Percentiles rank a stretch among this genome's conserved stretches.
Evolutionary conservation across 1,140 invertebrate genomes (phyloP).

Genomic region (Paracyclopina nana): DNA sequence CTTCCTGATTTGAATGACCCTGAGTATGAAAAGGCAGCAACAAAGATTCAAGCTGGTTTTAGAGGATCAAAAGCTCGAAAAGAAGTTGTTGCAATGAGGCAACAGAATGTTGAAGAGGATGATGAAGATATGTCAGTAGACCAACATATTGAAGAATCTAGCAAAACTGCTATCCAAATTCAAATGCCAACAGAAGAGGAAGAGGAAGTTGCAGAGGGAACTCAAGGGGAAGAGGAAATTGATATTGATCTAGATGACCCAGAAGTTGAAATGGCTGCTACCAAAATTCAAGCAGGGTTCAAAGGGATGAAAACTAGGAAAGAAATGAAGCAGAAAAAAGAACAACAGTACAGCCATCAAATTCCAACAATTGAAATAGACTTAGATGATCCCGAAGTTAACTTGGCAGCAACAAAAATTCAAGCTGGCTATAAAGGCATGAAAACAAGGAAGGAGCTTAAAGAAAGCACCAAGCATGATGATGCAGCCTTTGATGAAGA

Average conservation of each 20-base stretch:
- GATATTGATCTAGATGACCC: slow-evolving; percentile 12
- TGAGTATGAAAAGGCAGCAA: slow-evolving; percentile 38
- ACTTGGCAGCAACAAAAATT: slow-evolving; percentile 42
- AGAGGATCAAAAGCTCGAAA: slow-evolving; percentile 39
- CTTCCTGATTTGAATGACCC: slow-evolving; percentile 30
- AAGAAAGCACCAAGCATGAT: slow-evolving; percentile 11
- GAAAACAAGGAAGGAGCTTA: slow-evolving; percentile 39
- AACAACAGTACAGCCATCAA: no score
- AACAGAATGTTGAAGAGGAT: no score
- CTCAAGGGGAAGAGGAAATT: slow-evolving; percentile 22
- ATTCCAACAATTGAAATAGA: slow-evolving; percentile 26
- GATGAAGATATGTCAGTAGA: no score
- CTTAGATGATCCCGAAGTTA: slow-evolving; percentile 34
- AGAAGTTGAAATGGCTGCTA: slow-evolving; percentile 3
- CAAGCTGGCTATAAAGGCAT: slow-evolving; percentile 44
- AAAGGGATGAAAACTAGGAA: slow-evolving; percentile 2
- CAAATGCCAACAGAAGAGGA: background rate
- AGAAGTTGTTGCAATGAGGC: slow-evolving; percentile 28
- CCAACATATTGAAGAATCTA: no score
- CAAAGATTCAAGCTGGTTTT: slow-evolving; percentile 44
- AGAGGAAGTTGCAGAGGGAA: slow-evolving; percentile 19
- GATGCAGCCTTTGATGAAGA: background rate
- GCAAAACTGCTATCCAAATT: background rate
- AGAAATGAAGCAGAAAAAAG: slow-evolving; percentile 2
- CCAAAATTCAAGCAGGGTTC: slow-evolving; percentile 13